A percentile compares a stretch with the other conserved stretches of the same genome.
Evolutionary conservation across 1,140 invertebrate species (phyloP).

Genomic region (Stegodyphus mimosarum): DNA sequence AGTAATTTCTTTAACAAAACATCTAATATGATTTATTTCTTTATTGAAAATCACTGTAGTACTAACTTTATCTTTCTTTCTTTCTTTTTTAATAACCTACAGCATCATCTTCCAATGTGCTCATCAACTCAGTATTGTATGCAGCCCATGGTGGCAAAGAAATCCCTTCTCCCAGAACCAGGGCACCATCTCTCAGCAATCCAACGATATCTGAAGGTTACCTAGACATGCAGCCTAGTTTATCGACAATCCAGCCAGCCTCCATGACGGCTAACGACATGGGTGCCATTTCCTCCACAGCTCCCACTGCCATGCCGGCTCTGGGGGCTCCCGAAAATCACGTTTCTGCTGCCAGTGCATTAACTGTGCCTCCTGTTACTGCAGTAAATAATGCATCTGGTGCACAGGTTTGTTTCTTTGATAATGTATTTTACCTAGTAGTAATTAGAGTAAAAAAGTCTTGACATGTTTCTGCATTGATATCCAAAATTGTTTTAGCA

Average conservation of each 20-base stretch:
- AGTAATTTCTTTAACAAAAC: too few species aligned
- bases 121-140: conserved; percentile 36
- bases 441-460: too few species aligned
- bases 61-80: not conserved
- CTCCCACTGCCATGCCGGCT: not conserved
- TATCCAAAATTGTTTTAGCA: too few species aligned
- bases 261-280: not conserved
- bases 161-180: not conserved
- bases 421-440: too few species aligned
- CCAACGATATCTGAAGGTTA: not conserved
- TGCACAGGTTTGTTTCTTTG: too few species aligned
- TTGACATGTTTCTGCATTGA: too few species aligned
- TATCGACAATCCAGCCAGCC: not conserved
- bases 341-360: not conserved
- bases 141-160: not conserved
- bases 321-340: not conserved
- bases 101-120: conserved; percentile 7
- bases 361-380: not conserved
- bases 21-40: too few species aligned
- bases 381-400: too few species aligned
- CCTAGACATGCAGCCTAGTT: not conserved
- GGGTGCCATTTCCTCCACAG: conserved; percentile 15
- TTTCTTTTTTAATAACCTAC: not conserved
- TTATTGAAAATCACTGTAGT: not conserved
- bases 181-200: not conserved